Evolutionary conservation across 2,113 vertebrate species (phyloP), one percentile per base, ranked within the genome.

Genomic region (Plotosus lineatus): DNA sequence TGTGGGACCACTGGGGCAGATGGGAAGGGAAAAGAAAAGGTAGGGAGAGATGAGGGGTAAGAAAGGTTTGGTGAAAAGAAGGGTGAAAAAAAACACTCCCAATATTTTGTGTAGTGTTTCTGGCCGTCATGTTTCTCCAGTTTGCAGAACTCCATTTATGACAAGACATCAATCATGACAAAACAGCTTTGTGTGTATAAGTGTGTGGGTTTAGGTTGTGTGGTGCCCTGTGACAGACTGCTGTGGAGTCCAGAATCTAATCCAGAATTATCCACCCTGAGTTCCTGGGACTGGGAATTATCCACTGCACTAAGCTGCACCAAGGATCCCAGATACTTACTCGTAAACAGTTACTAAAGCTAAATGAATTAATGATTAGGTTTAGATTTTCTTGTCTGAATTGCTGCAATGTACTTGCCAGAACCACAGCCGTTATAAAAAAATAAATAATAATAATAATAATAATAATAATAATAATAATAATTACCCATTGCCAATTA

Each of bases 1-100:
- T 60, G 33, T 51, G 68, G 48, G 82, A 80, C 58, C 76, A 36
- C 68, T 48, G 4, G 68, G 50, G 75, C 58, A 78, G 68, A 83
- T 60, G 58, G 78, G 33, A 78, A 68, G 58, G 53, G 76, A 82
- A 77, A 33, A 33, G 36, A 4, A 46, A 46, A 42, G 15, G 33
- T 73, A 14, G 56, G 75, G 38, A 56, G 12, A 26, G 26, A 36
- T 53, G 17, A 31, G 31, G 38, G 65, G 21, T 19, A 80, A 28
- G 2, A 56, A 11, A 61, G 68, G 44, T 38, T 6, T 36, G 74
- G 69, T 63, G 44, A 81, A 84, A 55, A 48, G 44, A 55, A 46
- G 53, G 33, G 6, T 6, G 26, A 40, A 53, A 69, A 79, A 44
- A 69, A 79, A 44, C 26, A 36, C 65, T n/a, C 11, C 26, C 40